These are phyloP conservation scores for Mallotus villosus DNA, from an alignment of 2,797 vertebrate species.

Conservation along the genomic window DNA sequence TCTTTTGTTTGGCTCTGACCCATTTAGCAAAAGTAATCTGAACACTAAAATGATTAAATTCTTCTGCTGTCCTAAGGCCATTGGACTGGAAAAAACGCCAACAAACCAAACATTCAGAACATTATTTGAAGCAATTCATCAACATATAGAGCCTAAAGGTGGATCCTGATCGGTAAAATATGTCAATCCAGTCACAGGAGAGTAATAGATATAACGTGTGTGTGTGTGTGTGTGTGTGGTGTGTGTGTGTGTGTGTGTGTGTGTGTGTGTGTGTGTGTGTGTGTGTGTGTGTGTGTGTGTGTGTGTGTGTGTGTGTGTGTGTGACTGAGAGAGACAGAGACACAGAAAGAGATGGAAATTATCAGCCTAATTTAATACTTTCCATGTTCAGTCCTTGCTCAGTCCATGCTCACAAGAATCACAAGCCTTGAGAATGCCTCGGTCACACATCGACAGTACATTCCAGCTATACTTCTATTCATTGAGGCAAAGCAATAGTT, in stretches of 20 bases:
- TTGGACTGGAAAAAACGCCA: conserved; percentile 2
- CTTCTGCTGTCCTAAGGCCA: conserved; percentile 29
- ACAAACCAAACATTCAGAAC: not conserved
- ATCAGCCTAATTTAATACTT: not conserved
- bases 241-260: not conserved
- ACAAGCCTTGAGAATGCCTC: not conserved
- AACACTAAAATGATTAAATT: conserved; percentile 61
- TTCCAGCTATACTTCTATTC: not conserved
- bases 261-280: not conserved
- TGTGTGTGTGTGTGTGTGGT: not conserved
- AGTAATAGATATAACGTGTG: not conserved
- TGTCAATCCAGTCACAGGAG: not conserved
- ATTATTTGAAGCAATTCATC: not conserved
- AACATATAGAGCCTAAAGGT: not conserved
- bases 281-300: not conserved
- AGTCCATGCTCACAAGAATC: not conserved
- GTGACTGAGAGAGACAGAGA: not conserved
- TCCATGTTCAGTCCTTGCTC: not conserved
- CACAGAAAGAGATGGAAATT: not conserved
- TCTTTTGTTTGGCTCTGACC: conserved; percentile 58
- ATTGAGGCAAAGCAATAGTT: too few relatives aligned
- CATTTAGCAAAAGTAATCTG: conserved; percentile 59
- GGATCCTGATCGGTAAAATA: not conserved
- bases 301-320: not conserved
- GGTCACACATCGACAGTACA: not conserved